A percentile compares a stretch with the other conserved stretches of the same genome.
Conservation (phyloP, 2,888 invertebrate species). For the Glyphotaelius pellucidus region DNA sequence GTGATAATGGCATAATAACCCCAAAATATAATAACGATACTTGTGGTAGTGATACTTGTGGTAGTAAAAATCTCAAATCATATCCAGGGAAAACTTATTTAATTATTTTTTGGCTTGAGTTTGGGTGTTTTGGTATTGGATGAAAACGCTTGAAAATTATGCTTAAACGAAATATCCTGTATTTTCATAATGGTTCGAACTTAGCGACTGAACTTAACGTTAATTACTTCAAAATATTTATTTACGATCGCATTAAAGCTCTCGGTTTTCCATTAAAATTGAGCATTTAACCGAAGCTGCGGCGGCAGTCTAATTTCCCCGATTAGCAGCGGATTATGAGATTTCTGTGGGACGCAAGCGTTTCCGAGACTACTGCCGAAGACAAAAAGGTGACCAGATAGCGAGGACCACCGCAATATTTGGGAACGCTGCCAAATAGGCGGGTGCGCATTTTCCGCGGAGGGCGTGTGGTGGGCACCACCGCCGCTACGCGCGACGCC, state of each 20-base stretch:
- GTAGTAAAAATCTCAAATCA: too few species aligned
- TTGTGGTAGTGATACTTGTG: too few species aligned
- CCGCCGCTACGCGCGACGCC: not conserved
- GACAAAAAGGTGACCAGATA: slow-evolving; percentile 29
- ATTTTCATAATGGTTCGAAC: not conserved
- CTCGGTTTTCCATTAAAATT: not conserved
- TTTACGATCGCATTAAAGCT: not conserved
- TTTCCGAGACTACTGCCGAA: not conserved
- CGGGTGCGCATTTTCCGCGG: slow-evolving; percentile 19
- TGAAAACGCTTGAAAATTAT: not conserved
- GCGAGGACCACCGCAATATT: slow-evolving; percentile 20
- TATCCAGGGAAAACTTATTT: not conserved
- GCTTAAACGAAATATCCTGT: not conserved
- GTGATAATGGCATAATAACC: too few species aligned
- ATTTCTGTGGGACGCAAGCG: not conserved
- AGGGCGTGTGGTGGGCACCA: slow-evolving; percentile 1
- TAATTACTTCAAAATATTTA: not conserved
- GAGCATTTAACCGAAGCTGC: not conserved
- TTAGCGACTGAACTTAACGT: not conserved
- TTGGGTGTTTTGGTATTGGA: not conserved
- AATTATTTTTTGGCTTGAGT: not conserved
- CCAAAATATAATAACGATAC: too few species aligned
- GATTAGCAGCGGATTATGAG: not conserved
- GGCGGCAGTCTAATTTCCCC: not conserved
- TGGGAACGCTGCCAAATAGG: slow-evolving; percentile 44